Evolutionary conservation across 1,140 invertebrate species (phyloP).

Genomic region (Sogatella furcifera): DNA sequence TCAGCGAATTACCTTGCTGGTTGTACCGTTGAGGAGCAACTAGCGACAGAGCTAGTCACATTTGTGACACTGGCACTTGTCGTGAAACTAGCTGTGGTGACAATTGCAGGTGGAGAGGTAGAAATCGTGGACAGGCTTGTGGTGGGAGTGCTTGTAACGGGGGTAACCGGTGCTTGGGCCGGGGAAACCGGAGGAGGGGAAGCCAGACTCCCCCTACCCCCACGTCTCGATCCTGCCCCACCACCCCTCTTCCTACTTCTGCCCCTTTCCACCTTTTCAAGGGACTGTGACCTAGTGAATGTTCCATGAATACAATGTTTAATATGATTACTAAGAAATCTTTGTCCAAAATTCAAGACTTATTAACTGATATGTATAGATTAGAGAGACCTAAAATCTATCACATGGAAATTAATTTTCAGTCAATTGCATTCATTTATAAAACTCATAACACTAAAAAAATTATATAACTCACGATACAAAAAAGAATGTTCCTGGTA

Average conservation of each 20-base stretch:
- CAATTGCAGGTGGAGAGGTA: not conserved
- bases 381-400: too few relatives aligned
- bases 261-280: slow-evolving; percentile 34
- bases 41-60: not conserved
- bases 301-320: too few relatives aligned
- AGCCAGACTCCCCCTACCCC: slow-evolving; percentile 23
- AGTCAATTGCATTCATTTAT: too few relatives aligned
- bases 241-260: slow-evolving; percentile 34
- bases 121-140: not conserved
- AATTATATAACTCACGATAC: too few relatives aligned
- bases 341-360: too few relatives aligned
- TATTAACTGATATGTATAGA: too few relatives aligned
- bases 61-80: not conserved
- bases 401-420: too few relatives aligned
- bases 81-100: not conserved
- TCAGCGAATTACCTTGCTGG: not conserved
- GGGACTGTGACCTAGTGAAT: slow-evolving; percentile 34
- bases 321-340: too few relatives aligned
- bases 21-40: not conserved
- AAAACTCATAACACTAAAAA: too few relatives aligned
- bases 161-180: slow-evolving; percentile 16
- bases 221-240: slow-evolving; percentile 14
- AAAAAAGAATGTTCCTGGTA: too few relatives aligned
- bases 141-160: slow-evolving; percentile 19
- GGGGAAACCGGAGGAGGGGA: slow-evolving; percentile 19